These are phyloP conservation scores for Dione vanillae DNA, from an alignment of 2,888 invertebrate genomes.

Conservation along the genomic window DNA sequence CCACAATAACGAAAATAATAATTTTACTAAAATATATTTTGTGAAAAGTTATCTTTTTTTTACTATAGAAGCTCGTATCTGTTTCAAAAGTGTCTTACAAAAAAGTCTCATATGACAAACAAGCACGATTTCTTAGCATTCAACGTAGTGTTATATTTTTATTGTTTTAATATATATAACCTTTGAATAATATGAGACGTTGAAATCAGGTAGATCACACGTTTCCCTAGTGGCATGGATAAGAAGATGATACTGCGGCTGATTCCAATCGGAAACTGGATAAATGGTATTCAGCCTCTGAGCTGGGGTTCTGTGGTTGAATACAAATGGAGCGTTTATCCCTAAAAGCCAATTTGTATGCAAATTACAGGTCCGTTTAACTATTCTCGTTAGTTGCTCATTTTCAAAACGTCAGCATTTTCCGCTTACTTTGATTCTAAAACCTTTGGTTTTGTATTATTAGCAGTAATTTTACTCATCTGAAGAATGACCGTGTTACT, in stretches of 20 bases:
- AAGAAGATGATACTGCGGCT: constrained; percentile 50
- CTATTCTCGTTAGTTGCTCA: constrained; percentile 84
- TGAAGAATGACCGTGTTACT: constrained; percentile 5
- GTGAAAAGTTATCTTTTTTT: no score
- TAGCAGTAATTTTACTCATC: constrained; percentile 15
- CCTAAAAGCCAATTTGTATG: constrained; percentile 84
- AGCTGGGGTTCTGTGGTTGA: constrained; percentile 78
- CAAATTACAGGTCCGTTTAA: constrained; percentile 81
- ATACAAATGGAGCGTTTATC: constrained; percentile 84
- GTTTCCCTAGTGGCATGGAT: constrained; percentile 45
- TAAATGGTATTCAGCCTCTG: constrained; percentile 77
- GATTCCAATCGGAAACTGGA: constrained; percentile 78
- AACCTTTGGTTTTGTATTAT: constrained; percentile 50
- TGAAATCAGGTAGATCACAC: constrained; percentile 24
- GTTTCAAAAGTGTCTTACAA: no score
- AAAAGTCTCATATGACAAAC: no score
- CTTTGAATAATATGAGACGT: background rate
- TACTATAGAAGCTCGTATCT: no score
- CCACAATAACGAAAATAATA: no score
- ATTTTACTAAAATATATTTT: no score
- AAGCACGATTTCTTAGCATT: no score
- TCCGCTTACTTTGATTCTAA: constrained; percentile 61
- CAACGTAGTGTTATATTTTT: background rate
- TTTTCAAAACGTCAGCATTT: constrained; percentile 79
- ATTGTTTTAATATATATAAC: background rate